Percentiles rank a stretch among this genome's conserved stretches.
Conservation (phyloP, 2,797 vertebrate species). For the Hemitrygon akajei region DNA sequence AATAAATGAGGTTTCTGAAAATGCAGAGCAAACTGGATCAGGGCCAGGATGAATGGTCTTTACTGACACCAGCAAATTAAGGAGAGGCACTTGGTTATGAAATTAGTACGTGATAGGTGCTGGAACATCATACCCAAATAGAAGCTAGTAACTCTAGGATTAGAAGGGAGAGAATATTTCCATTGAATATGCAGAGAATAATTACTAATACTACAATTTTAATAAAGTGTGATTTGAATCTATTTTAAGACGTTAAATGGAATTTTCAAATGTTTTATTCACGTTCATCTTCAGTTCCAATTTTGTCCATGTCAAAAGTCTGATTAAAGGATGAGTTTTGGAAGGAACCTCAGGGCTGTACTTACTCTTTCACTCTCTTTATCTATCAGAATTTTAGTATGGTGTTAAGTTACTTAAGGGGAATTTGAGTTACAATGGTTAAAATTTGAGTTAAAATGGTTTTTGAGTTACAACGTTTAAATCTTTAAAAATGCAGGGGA, state of each 20-base stretch:
- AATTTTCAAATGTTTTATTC: conserved; percentile 3
- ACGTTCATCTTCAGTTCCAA: conserved; percentile 22
- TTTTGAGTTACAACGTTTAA: not conserved
- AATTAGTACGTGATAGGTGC: not conserved
- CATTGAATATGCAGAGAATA: not conserved
- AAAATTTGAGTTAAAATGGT: too few species aligned
- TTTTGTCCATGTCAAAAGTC: conserved; percentile 3
- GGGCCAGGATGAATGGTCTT: not conserved
- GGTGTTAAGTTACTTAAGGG: not conserved
- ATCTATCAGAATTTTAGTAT: not conserved
- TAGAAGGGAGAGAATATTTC: not conserved
- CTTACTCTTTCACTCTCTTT: not conserved
- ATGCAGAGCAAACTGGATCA: too few species aligned
- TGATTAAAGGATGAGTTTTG: conserved; percentile 11
- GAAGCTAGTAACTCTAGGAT: not conserved
- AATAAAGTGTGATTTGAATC: conserved; percentile 14
- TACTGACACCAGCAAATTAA: not conserved
- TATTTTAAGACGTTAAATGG: conserved; percentile 9
- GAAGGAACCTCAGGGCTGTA: not conserved
- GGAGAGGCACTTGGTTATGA: not conserved
- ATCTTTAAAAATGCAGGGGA: not conserved
- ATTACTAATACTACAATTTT: conserved; percentile 1
- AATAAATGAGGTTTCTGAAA: not conserved
- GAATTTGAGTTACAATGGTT: too few species aligned
- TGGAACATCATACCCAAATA: not conserved